Evolutionary conservation across 2,888 invertebrate species (phyloP).

Genomic region (Pachydiplax longipennis): DNA sequence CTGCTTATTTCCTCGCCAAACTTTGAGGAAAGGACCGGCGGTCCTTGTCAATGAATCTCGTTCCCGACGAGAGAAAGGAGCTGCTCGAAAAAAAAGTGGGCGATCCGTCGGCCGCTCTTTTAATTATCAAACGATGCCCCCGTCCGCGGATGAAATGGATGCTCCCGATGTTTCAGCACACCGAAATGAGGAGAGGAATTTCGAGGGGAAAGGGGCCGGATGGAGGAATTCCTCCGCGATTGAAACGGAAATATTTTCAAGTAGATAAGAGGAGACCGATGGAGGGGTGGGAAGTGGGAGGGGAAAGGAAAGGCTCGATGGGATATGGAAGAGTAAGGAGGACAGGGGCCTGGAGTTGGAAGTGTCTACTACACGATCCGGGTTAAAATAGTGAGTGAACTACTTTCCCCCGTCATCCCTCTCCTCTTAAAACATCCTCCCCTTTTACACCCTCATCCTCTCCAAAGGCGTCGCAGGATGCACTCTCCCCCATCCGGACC

Average conservation of each 20-base stretch:
- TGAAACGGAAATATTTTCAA: background rate
- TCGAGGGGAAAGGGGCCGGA: background rate
- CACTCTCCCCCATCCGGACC: background rate
- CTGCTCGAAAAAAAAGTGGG: background rate
- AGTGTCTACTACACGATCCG: slow-evolving; percentile 23
- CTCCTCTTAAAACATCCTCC: background rate
- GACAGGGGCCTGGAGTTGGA: background rate
- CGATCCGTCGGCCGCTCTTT: background rate
- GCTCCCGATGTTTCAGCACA: background rate
- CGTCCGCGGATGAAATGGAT: background rate
- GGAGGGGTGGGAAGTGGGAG: background rate
- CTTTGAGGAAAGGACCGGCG: background rate
- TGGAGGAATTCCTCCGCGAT: background rate
- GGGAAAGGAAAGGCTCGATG: background rate
- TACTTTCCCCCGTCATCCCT: background rate
- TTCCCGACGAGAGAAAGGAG: background rate
- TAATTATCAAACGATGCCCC: background rate
- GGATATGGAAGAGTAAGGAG: background rate
- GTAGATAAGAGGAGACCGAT: background rate
- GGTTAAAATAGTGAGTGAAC: slow-evolving; percentile 34
- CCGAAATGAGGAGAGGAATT: background rate
- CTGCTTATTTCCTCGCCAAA: background rate
- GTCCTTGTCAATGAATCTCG: background rate
- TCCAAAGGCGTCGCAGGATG: background rate
- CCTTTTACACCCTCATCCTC: background rate